Evolutionary conservation across 2,797 vertebrate species (phyloP).

Genomic region (Sparidentex hasta): DNA sequence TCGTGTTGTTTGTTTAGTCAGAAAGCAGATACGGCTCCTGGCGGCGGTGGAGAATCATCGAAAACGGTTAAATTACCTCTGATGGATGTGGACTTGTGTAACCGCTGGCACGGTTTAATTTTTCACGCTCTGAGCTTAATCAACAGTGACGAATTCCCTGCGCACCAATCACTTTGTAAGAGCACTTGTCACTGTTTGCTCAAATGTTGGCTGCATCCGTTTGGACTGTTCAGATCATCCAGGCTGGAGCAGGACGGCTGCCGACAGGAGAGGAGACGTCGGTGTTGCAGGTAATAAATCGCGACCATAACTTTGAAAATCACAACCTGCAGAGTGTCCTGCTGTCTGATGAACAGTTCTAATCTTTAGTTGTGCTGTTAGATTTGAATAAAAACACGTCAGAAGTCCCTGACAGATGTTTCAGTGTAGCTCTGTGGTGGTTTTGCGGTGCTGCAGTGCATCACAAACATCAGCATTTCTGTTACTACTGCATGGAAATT

Average conservation of each 20-base stretch:
- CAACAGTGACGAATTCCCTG: conserved; percentile 27
- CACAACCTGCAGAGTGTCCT: conserved; percentile 17
- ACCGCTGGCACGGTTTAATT: conserved; percentile 26
- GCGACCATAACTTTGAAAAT: conserved; percentile 17
- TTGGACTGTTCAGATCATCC: conserved; percentile 13
- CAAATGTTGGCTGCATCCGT: conserved; percentile 27
- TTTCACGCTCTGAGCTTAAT: conserved; percentile 26
- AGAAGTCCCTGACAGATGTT: conserved; percentile 29
- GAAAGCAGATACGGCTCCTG: conserved; percentile 12
- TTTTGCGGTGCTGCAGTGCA: conserved; percentile 51
- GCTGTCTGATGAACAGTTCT: not conserved
- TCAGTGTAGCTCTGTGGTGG: conserved; percentile 16
- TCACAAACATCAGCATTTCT: conserved; percentile 62
- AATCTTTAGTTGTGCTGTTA: conserved; percentile 24
- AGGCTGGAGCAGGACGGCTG: conserved; percentile 8
- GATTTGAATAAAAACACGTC: conserved; percentile 35
- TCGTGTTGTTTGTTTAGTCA: conserved; percentile 44
- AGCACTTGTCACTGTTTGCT: conserved; percentile 30
- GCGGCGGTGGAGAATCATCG: not conserved
- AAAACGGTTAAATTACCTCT: conserved; percentile 40
- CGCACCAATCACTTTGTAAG: conserved; percentile 36
- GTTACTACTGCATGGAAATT: conserved; percentile 62
- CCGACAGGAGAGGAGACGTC: conserved; percentile 32
- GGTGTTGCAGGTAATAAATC: conserved; percentile 21
- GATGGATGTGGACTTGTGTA: conserved; percentile 47